Conservation (phyloP, 2,113 vertebrate genomes). For the Campylorhamphus procurvoides region DNA sequence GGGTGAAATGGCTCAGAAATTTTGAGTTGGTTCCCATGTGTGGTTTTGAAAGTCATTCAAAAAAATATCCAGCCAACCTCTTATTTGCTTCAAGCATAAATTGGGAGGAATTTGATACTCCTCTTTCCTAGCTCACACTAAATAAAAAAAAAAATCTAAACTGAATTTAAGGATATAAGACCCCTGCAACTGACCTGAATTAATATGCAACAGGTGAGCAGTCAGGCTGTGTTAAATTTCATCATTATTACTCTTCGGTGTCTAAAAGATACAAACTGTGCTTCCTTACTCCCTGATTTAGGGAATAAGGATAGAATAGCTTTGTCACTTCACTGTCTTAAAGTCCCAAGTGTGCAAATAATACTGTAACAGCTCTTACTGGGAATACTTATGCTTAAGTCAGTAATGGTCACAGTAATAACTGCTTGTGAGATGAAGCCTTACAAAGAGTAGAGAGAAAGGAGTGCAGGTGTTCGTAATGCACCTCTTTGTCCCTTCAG, state of each 20-base stretch:
- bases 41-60: background rate
- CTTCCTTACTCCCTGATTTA: background rate
- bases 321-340: background rate
- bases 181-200: background rate
- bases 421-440: background rate
- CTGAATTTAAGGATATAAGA: background rate
- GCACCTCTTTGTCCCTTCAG: background rate
- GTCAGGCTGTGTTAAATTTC: background rate
- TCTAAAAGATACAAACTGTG: background rate
- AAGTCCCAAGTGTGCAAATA: background rate
- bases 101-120: slow-evolving; percentile 2
- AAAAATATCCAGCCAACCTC: background rate
- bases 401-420: background rate
- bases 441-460: background rate
- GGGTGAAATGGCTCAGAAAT: slow-evolving; percentile 38
- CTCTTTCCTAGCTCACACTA: background rate
- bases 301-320: background rate
- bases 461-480: background rate
- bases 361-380: background rate
- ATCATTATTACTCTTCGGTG: background rate
- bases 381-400: background rate
- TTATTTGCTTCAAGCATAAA: background rate
- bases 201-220: background rate
- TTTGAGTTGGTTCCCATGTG: background rate
- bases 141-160: background rate